phyloP scores from a whole-genome alignment of 2,797 vertebrate genomes.

The Enteromius mattozi region DNA sequence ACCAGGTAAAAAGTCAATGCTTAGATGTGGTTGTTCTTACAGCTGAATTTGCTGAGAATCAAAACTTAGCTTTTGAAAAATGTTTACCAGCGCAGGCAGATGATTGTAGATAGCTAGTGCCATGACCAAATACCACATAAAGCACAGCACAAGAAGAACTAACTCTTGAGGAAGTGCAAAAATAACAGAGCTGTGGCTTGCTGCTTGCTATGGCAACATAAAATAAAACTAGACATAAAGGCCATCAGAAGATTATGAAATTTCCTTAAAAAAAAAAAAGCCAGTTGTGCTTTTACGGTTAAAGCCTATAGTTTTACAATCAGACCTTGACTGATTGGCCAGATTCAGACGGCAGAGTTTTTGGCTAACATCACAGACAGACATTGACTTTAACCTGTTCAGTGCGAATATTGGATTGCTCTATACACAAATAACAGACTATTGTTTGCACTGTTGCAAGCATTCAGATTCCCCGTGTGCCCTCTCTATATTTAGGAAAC shows the following conservation, averaged over 20 bases:
- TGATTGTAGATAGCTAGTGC: not conserved
- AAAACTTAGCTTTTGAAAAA: not conserved
- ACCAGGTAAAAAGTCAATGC: not conserved
- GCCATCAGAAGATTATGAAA: conserved; percentile 35
- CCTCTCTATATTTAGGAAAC: conserved; percentile 16
- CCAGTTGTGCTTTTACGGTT: not conserved
- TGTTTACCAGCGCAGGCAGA: not conserved
- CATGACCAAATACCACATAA: not conserved
- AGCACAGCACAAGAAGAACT: not conserved
- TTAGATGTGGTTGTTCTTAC: not conserved
- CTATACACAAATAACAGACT: not conserved
- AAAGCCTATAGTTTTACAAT: not conserved
- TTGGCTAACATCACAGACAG: not conserved
- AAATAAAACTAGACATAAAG: conserved; percentile 38
- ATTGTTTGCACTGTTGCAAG: conserved; percentile 22
- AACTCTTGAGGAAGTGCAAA: not conserved
- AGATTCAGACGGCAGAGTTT: not conserved
- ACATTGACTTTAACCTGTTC: conserved; percentile 21
- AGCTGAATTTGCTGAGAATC: not conserved
- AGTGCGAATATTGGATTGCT: conserved; percentile 6
- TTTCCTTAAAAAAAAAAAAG: not conserved
- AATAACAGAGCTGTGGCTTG: not conserved
- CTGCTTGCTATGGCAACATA: conserved; percentile 31
- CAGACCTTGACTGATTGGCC: not conserved
- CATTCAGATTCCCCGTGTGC: not conserved